Evolutionary conservation across 2,888 invertebrate species (phyloP), one percentile per base, ranked within the genome.

Genomic region (Kryphioiulus occultus): DNA sequence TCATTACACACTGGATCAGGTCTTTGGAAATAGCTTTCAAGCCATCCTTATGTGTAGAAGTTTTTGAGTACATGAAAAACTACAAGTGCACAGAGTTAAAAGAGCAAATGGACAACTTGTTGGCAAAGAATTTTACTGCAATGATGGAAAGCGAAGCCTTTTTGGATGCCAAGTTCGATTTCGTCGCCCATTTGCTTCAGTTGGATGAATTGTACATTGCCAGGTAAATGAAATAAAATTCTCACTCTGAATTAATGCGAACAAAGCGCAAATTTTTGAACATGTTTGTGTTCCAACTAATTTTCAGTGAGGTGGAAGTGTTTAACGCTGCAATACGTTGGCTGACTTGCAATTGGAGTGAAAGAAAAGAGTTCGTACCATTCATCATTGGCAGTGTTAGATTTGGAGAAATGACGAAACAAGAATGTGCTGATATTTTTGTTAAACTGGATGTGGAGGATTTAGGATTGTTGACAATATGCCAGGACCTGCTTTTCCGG

Each of bases 301-400:
- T 83, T 85, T 44, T 85, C 26, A 85, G 85, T 39, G 85, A 85
- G 26, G 85, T 85, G 39, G 85, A 85, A 39, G 85, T 85, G 12
- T 85, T 85, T 85, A 85, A 85, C 26, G 85, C 85, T 3, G 85
- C 85, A n/a, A 85, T 85, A 26, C 85, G 39, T 39, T 85, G 85
- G 85, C 44, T 85, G 22, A 85, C 85, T 7, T 4, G n/a, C 26
- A 0, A 85, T 39, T 85, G 85, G 85, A 85, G 10, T 85, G 15
- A 15, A 17, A 85, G 85, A 35, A 85, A 85, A 85, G 85, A 85
- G 39, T 44, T 85, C 22, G 44, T 85, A 85, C 39, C 85, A 9
- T 44, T 42, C 39, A 22, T 85, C 10, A 35, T 85, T 39, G 85
- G 85, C 7, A 22, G 44, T 22, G 85, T 85, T 1, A 39, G 85